A percentile compares a stretch with the other conserved stretches of the same genome.
phyloP scores from a whole-genome alignment of 2,113 vertebrate genomes.

The Buteo buteo region DNA sequence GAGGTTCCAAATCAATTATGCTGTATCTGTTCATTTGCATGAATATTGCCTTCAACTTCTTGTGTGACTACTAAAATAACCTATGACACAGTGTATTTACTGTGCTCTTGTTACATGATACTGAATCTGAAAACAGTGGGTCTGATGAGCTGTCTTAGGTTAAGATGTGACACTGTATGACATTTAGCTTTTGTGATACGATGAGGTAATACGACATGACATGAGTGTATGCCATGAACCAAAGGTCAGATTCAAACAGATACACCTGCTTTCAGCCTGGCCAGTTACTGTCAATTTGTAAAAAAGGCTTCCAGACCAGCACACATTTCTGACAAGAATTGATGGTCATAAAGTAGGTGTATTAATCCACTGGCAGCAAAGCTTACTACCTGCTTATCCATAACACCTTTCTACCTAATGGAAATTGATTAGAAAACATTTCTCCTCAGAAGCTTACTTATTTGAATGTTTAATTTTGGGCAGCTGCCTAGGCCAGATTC shows the following conservation, averaged over 20 bases:
- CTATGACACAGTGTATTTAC: background rate
- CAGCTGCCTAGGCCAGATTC: background rate
- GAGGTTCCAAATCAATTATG: background rate
- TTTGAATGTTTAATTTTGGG: background rate
- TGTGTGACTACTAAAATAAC: background rate
- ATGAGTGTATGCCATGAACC: background rate
- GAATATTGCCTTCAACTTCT: background rate
- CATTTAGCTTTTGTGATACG: slow-evolving; percentile 18
- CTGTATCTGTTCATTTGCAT: background rate
- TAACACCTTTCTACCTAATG: background rate
- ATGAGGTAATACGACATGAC: slow-evolving; percentile 10
- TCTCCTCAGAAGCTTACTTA: background rate
- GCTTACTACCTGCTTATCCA: background rate
- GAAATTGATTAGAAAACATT: background rate
- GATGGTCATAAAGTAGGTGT: background rate
- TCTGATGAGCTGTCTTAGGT: background rate
- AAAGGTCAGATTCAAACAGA: slow-evolving; percentile 12
- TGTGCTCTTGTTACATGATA: background rate
- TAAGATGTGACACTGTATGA: background rate
- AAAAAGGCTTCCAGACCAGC: background rate
- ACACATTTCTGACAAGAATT: background rate
- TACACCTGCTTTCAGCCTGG: slow-evolving; percentile 11
- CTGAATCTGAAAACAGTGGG: background rate
- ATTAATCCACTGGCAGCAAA: slow-evolving; percentile 1
- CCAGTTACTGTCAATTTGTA: slow-evolving; percentile 1